Evolutionary conservation across 2,888 invertebrate genomes (phyloP), one percentile per base, ranked within the genome.

Genomic region (Plutella xylostella): DNA sequence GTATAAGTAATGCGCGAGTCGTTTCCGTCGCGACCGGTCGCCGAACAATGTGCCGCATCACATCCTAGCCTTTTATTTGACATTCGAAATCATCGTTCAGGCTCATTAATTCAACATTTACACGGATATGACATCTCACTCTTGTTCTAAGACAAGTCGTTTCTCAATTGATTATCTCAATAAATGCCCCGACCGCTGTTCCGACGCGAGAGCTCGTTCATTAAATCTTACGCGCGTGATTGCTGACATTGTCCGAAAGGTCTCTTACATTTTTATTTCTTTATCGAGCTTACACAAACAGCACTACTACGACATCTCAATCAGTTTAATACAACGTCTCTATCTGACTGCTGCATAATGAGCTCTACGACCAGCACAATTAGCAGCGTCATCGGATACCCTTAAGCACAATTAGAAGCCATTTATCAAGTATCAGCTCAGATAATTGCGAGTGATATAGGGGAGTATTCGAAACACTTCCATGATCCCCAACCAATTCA

Each of bases 1-100:
- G 79, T 73, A 82, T 80, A 82, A 79, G 72, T 78, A 80, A 83
- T 79, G 71, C 72, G 72, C 75, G 63, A 65, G 62, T 65, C 61
- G 75, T 73, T 78, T 77, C 79, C 77, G 73, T 61, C 67, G 61
- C 63, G 66, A 79, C 80, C 77, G 76, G 79, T 79, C 75, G 62
- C 71, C 72, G 73, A 77, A 80, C 79, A 82, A 79, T 80, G 66
- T 72, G 65, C 68, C 72, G 71, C 71, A 77, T 78, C 72, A 70
- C 72, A 71, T 70, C 65, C 69, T 71, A 66, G 65, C 65, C 69
- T 68, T 66, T 67, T 60, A 68, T 68, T 63, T 66, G 60, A 65
- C 60, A 53, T 42, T 35, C 45, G 57, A 59, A 65, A 60, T 68
- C 62, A 58, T 62, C 65, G 57, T 35, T 43, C n/a, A 43, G 17